These are phyloP conservation scores for Cephus cinctus DNA, from an alignment of 1,140 invertebrate species.

Conservation along the genomic window DNA sequence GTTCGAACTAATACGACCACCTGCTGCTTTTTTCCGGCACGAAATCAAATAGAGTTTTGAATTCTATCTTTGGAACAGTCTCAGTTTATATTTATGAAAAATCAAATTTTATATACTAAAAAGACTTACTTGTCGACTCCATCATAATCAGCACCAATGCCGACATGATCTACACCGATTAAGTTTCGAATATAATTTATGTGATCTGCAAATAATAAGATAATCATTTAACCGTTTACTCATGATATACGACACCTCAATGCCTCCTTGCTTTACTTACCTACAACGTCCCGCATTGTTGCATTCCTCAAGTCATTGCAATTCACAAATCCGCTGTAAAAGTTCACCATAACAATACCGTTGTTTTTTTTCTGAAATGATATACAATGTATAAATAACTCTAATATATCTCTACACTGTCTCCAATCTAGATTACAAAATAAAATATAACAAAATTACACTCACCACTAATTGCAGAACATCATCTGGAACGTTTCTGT, in stretches of 20 bases:
- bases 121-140: slow-evolving; percentile 58
- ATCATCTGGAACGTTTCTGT: slow-evolving; percentile 65
- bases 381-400: slow-evolving; percentile 3
- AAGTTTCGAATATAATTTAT: slow-evolving; percentile 63
- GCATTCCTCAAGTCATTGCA: slow-evolving; percentile 40
- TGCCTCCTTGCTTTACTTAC: no score
- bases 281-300: slow-evolving; percentile 46
- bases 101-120: no score
- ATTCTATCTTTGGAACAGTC: no score
- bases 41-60: no score
- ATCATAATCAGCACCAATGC: slow-evolving; percentile 61
- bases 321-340: slow-evolving; percentile 59
- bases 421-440: not conserved
- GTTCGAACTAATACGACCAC: no score
- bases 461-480: slow-evolving; percentile 59
- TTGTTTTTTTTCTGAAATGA: slow-evolving; percentile 47
- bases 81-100: no score
- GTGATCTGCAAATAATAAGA: slow-evolving; percentile 54
- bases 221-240: slow-evolving; percentile 4
- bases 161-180: slow-evolving; percentile 60
- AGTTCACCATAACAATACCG: slow-evolving; percentile 68
- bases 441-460: slow-evolving; percentile 8
- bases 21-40: no score
- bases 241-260: slow-evolving; percentile 6
- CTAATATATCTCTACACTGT: no score